A percentile compares a stretch with the other conserved stretches of the same genome.
These are phyloP conservation scores for Hymenochirus boettgeri DNA, from an alignment of 2,113 vertebrate genomes.

Conservation along the genomic window DNA sequence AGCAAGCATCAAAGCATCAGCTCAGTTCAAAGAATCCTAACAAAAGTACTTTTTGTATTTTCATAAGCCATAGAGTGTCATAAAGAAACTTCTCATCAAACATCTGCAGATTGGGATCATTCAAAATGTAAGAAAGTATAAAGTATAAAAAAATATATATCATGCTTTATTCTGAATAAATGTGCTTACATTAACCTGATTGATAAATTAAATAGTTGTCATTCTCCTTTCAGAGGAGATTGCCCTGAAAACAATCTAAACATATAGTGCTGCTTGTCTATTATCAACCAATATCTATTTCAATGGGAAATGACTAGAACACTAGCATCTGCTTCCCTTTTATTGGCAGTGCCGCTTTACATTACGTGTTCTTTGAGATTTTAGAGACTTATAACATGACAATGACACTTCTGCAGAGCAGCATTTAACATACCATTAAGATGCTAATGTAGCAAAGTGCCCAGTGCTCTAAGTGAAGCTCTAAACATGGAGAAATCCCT, in stretches of 20 bases:
- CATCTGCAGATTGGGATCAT: no score
- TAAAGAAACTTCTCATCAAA: no score
- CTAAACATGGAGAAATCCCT: slow-evolving; percentile 4
- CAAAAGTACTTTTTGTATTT: no score
- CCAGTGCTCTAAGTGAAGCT: slow-evolving; percentile 12
- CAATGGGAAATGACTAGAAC: neutral
- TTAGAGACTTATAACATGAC: slow-evolving; percentile 13
- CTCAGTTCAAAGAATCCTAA: no score
- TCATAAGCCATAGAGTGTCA: no score
- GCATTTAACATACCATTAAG: slow-evolving; percentile 35
- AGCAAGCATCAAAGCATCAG: no score
- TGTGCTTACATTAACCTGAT: neutral
- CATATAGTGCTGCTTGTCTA: neutral
- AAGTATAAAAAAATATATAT: no score
- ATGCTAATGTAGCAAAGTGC: slow-evolving; percentile 27
- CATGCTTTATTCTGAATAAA: no score
- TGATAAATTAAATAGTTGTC: neutral
- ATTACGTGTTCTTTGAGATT: slow-evolving; percentile 8
- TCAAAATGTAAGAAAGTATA: no score
- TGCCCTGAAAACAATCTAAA: neutral
- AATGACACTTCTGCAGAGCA: slow-evolving; percentile 4
- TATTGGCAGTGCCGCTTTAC: slow-evolving; percentile 11
- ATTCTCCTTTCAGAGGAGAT: no score
- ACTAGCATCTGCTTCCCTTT: neutral
- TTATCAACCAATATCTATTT: neutral